Base-by-base conservation (phyloP, 2,113 vertebrate species). In the Urocynchramus pylzowi region DNA sequence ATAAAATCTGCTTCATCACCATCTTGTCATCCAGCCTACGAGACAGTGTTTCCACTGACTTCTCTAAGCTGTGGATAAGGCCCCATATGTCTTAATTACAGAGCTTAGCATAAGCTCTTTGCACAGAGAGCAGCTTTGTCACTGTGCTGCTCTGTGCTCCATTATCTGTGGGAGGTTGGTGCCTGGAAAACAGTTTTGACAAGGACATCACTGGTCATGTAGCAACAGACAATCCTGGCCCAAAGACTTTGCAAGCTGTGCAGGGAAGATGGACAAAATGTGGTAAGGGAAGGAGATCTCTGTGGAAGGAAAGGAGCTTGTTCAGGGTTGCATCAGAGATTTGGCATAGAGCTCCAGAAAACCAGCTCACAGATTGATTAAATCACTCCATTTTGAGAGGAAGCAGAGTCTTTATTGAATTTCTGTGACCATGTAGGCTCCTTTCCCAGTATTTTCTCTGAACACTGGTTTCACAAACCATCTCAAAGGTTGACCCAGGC, bases 1-100 rank as follows among this genome's bases (percentile, higher is more conserved):
- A 96, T 95, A 96, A 97, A 93, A 95, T 84, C 60, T 94, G 92
- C 83, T 90, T 97, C 52, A 94, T 90, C 95, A 94, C 92, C 47
- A 49, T 84, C 90, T 94, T 93, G 88, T 94, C 95, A 90, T 52
- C 71, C 85, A 94, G 93, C 85, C 87, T 80, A 93, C 27, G 4
- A 90, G 59, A 67, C 71, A 86, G 54, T 70, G 79, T 93, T 96
- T 90, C 82, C 92, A 92, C 86, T 84, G 68, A 64, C 82, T 94
- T 92, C 64, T 90, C 79, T 95, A 94, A 95, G 88, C 93, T 87
- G 89, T 73, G 77, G 91, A 80, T 96, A 94, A 89, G 61, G 57
- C 74, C 57, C 77, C 94, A 91, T 94, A 96, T 95, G 87, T 95
- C 91, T 95, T 95, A 93, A 96, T 86, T 95, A 95, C 56, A 87